Evolutionary conservation across 2,888 invertebrate species (phyloP).

Genomic region (Ligdia adustata): DNA sequence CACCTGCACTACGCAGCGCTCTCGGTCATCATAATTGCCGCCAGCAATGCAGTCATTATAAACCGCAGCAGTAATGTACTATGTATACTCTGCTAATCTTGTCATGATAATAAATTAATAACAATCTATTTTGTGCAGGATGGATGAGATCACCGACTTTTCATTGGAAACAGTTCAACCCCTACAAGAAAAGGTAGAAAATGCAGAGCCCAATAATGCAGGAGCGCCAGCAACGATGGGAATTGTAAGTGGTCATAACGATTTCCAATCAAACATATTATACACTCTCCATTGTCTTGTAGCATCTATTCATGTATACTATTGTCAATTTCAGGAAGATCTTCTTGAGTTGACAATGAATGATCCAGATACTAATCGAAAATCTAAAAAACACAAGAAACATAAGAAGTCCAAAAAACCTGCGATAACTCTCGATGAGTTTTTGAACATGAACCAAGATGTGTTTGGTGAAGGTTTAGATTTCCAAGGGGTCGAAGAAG

Average conservation of each 20-base stretch:
- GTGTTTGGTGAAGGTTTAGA: conserved; percentile 77
- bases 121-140: conserved; percentile 46
- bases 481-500: conserved; percentile 75
- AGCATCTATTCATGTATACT: neutral
- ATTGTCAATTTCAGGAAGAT: conserved; percentile 59
- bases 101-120: no score
- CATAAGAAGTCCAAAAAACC: conserved; percentile 75
- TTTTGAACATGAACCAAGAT: conserved; percentile 78
- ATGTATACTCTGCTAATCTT: no score
- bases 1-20: no score
- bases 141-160: conserved; percentile 61
- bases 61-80: no score
- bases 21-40: no score
- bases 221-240: conserved; percentile 49
- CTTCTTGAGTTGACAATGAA: conserved; percentile 69
- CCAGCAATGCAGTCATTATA: no score
- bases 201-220: conserved; percentile 40
- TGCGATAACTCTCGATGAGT: conserved; percentile 76
- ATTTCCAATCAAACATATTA: neutral
- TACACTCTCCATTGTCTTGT: no score
- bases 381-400: conserved; percentile 73
- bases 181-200: conserved; percentile 66
- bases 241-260: conserved; percentile 51
- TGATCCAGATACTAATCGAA: conserved; percentile 52
- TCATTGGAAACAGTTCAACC: conserved; percentile 76